Conservation (phyloP, 2,797 vertebrate species). For the Rhynchotus rufescens region DNA sequence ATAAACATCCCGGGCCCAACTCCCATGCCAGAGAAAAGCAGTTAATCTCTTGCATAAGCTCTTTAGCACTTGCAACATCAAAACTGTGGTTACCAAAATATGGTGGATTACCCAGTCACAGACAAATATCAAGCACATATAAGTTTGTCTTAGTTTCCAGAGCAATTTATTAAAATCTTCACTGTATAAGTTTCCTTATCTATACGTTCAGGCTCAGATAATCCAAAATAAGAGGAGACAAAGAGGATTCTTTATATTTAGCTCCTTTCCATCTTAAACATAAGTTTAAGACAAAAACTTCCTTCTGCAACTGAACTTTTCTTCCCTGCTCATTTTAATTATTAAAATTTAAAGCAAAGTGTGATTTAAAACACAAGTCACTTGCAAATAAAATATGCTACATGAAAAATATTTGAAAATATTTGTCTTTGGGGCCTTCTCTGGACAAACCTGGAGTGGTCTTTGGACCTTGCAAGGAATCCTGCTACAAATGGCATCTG, state of each 20-base stretch:
- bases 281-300: background rate
- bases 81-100: background rate
- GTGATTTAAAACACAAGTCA: background rate
- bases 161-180: background rate
- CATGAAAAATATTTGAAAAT: background rate
- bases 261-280: background rate
- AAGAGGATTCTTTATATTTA: background rate
- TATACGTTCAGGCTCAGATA: rapidly evolving
- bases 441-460: background rate
- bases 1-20: background rate
- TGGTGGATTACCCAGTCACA: background rate
- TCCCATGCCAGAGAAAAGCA: background rate
- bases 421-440: background rate
- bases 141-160: background rate
- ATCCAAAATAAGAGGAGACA: background rate
- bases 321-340: background rate
- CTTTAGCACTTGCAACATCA: background rate
- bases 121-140: background rate
- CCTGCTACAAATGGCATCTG: background rate
- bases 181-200: background rate
- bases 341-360: background rate
- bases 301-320: background rate
- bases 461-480: background rate
- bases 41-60: background rate
- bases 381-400: background rate